Base-by-base conservation (phyloP, 2,888 invertebrate species). In the Rambutsinella grinnellia region DNA sequence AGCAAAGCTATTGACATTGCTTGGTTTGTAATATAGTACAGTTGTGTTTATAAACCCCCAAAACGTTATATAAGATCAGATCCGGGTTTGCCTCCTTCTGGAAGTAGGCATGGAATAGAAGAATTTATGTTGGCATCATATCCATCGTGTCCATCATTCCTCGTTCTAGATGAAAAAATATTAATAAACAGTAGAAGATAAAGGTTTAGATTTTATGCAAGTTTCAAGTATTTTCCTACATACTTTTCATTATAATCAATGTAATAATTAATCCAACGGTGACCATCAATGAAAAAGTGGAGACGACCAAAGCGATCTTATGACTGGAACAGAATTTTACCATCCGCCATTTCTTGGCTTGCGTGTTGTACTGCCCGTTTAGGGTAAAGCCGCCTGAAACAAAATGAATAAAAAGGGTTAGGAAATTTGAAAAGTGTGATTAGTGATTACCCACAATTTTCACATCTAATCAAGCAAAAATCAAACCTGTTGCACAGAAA, bases 71-170 rank as follows among this genome's bases (percentile, higher is more conserved):
- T 6, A 66, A 36, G 44, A 54, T 54, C 68, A 36, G 44, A 54
- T 54, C 68, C 68, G 57, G 57, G 36, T 51, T 10, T 5, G 23
- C 21, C 54, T 54, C 15, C 24, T 54, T 54, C 23, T 54, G 54
- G 36, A 36, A 36, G 36, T 5, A 13, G 13, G 36, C 36, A 36
- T 36, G n/a, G n/a, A n/a, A n/a, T n/a, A n/a, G 51, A 36, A 36
- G 36, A 13, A 15, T 10, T 56, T 49, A 75, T 57, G 75, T 74
- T 19, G 74, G 67, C 75, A 75, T 67, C 67, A 67, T 78, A 65
- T 75, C 66, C 83, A 83, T 83, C n/a, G 83, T 80, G 67, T 84
- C 82, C 84, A 84, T 84, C 84, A 84, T 84, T 62, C 84, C 84
- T 58, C 79, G 80, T 56, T 83, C 84, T 84, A 68, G 3, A 77